These are phyloP conservation scores for Nixonia krombeini DNA, from an alignment of 1,140 invertebrate genomes.

Conservation along the genomic window DNA sequence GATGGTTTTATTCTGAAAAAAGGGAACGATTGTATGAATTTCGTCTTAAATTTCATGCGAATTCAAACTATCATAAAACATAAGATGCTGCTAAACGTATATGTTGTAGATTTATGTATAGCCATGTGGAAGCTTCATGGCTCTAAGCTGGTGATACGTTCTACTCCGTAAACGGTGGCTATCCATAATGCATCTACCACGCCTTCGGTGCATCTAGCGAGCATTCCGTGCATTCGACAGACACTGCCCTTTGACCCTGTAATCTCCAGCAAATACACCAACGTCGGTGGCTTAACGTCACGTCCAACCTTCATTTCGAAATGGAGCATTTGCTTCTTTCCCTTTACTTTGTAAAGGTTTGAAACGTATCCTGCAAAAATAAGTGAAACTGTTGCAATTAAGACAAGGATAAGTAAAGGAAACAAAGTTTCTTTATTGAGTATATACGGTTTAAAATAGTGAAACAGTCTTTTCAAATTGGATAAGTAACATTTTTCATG, in stretches of 20 bases:
- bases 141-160: slow-evolving; percentile 30
- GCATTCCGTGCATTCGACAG: slow-evolving; percentile 44
- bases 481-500: too few relatives aligned
- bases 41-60: slow-evolving; percentile 17
- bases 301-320: slow-evolving; percentile 19
- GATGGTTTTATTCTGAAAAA: slow-evolving; percentile 3
- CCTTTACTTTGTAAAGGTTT: too few relatives aligned
- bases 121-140: slow-evolving; percentile 25
- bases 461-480: too few relatives aligned
- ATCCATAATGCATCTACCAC: slow-evolving; percentile 40
- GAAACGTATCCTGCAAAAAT: too few relatives aligned
- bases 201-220: slow-evolving; percentile 34
- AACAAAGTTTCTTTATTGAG: too few relatives aligned
- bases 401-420: too few relatives aligned
- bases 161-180: slow-evolving; percentile 40
- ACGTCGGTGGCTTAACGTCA: slow-evolving; percentile 31
- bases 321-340: slow-evolving; percentile 4
- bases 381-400: too few relatives aligned
- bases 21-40: slow-evolving; percentile 1
- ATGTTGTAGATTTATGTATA: slow-evolving; percentile 30
- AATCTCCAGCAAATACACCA: slow-evolving; percentile 36
- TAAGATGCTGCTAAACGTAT: slow-evolving; percentile 23
- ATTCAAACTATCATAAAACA: slow-evolving; percentile 13
- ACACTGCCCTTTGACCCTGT: slow-evolving; percentile 39
- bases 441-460: too few relatives aligned